These are phyloP conservation scores for Athripsodes cinereus DNA, from an alignment of 2,888 invertebrate species.

Conservation along the genomic window DNA sequence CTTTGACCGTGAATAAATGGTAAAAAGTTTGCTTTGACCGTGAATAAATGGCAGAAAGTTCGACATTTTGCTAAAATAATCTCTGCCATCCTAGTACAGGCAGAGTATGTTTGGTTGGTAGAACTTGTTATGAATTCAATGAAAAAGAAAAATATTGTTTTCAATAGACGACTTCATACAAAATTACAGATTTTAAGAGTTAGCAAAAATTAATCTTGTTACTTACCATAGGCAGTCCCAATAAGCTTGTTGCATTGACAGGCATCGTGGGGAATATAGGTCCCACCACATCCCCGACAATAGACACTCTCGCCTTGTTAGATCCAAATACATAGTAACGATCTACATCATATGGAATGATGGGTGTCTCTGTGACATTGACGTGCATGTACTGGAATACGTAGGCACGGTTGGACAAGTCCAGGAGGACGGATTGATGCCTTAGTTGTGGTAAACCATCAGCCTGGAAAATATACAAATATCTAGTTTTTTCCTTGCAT, in stretches of 20 bases:
- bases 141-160: too few relatives aligned
- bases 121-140: too few relatives aligned
- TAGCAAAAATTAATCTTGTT: too few relatives aligned
- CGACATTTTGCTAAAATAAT: too few relatives aligned
- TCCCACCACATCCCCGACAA: conserved; percentile 89
- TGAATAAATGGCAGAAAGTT: too few relatives aligned
- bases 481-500: too few relatives aligned
- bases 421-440: conserved; percentile 87
- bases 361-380: conserved; percentile 87
- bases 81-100: too few relatives aligned
- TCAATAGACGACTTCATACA: too few relatives aligned
- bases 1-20: too few relatives aligned
- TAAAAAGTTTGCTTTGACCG: too few relatives aligned
- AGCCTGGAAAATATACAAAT: conserved; percentile 43
- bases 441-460: conserved; percentile 89
- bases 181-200: too few relatives aligned
- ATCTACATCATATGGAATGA: conserved; percentile 85
- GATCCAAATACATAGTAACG: conserved; percentile 94
- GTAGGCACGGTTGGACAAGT: conserved; percentile 87
- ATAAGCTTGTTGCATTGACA: conserved; percentile 75
- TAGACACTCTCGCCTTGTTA: conserved; percentile 73
- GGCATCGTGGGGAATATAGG: conserved; percentile 92
- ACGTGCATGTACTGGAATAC: conserved; percentile 94
- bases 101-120: too few relatives aligned
- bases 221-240: conserved; percentile 70